Evolutionary conservation across 2,888 invertebrate genomes (phyloP).

Genomic region (Eupithecia tripunctaria): DNA sequence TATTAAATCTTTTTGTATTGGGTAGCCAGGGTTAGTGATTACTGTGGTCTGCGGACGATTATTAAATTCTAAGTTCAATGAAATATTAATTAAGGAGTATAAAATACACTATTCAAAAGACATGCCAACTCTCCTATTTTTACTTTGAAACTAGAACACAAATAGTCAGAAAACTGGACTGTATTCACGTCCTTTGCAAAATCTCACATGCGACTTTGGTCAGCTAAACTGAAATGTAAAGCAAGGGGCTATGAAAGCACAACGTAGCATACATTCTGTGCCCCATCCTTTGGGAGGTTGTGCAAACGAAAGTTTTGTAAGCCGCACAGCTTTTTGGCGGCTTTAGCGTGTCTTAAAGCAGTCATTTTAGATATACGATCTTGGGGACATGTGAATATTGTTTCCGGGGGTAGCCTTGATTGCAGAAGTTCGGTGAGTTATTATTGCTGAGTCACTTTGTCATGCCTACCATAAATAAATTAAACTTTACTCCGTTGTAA

Average conservation of each 20-base stretch:
- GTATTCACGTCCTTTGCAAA: slow-evolving; percentile 8
- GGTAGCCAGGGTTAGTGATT: background rate
- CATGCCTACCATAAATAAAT: slow-evolving; percentile 2
- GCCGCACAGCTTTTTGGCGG: slow-evolving; percentile 37
- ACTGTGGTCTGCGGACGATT: background rate
- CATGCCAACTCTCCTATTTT: background rate
- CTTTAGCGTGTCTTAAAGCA: slow-evolving; percentile 33
- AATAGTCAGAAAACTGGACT: background rate
- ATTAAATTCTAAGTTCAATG: background rate
- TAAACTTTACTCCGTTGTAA: background rate
- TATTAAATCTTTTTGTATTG: background rate
- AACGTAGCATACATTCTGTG: slow-evolving; percentile 13
- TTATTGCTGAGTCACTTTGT: background rate
- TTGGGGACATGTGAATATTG: slow-evolving; percentile 30
- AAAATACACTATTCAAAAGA: background rate
- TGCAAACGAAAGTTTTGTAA: slow-evolving; percentile 41
- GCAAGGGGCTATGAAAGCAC: slow-evolving; percentile 19
- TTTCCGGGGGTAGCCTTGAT: slow-evolving; percentile 17
- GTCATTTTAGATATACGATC: slow-evolving; percentile 36
- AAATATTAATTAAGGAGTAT: background rate
- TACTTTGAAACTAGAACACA: slow-evolving; percentile 1
- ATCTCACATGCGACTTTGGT: slow-evolving; percentile 19
- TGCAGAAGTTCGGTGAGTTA: slow-evolving; percentile 5
- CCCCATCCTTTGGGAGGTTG: slow-evolving; percentile 36
- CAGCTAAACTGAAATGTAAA: slow-evolving; percentile 22